Conservation (phyloP, 2,797 vertebrate species). For the Sciurus carolinensis region DNA sequence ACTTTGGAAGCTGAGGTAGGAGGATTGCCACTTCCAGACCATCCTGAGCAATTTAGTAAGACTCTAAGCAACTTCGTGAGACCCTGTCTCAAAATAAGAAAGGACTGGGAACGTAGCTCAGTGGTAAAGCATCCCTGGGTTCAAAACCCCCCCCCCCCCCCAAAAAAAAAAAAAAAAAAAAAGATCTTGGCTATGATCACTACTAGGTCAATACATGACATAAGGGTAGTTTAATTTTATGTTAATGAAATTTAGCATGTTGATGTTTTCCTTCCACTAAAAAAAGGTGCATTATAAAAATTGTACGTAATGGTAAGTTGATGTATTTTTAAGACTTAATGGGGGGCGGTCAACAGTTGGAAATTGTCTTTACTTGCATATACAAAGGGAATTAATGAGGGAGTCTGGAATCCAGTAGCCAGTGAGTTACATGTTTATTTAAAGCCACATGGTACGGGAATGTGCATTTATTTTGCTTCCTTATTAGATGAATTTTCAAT, state of each 20-base stretch:
- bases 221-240: constrained; percentile 51
- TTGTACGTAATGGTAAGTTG: not conserved
- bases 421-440: constrained; percentile 37
- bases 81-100: too few relatives aligned
- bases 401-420: not conserved
- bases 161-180: too few relatives aligned
- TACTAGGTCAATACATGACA: not conserved
- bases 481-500: constrained; percentile 33
- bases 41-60: too few relatives aligned
- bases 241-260: constrained; percentile 65
- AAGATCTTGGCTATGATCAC: constrained; percentile 1
- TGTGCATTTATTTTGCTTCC: constrained; percentile 25
- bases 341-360: constrained; percentile 28
- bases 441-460: constrained; percentile 44
- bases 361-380: constrained; percentile 65
- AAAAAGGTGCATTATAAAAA: too few relatives aligned
- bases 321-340: constrained; percentile 37
- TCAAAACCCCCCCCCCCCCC: too few relatives aligned
- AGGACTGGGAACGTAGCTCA: too few relatives aligned
- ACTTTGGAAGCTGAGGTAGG: too few relatives aligned
- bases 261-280: not conserved
- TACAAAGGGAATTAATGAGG: constrained; percentile 57
- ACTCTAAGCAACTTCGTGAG: too few relatives aligned
- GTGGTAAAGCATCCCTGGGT: too few relatives aligned
- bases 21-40: too few relatives aligned